Evolutionary conservation across 2,113 vertebrate genomes (phyloP), one percentile per base, ranked within the genome.

Genomic region (Lampris incognitus): DNA sequence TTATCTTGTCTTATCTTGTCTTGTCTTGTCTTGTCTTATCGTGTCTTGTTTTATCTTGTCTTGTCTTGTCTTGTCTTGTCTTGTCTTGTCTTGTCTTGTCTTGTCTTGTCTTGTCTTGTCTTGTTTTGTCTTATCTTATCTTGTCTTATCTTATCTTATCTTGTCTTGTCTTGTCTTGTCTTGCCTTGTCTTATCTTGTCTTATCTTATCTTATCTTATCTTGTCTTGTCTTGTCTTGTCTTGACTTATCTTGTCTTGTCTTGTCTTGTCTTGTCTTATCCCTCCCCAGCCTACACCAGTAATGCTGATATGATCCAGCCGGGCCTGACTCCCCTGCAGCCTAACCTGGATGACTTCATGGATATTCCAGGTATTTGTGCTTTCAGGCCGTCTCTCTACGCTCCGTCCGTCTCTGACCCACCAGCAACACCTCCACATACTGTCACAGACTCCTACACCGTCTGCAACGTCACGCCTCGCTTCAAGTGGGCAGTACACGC

Each of bases 281-380:
- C 6, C 24, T 49, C 73, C 74, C 63, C 92, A 99, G 98, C 85
- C 0, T 99, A 99, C 61, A 90, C 94, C 0, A 95, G 93, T 85
- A 99, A 99, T 13, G 97, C 98, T 63, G 98, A 99, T 66, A 96
- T 99, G 91, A 99, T 99, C 88, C 98, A 99, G 86, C 98, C 97
- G 0, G 97, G 96, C 65, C 84, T 99, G 90, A 95, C 96, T 0
- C 97, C 97, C 0, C 93, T 99, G 75, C 98, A 99, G 91, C 97
- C 97, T 78, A 98, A 92, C 87, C 87, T 99, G 74, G 97, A 99
- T 9, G 98, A 98, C 62, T 95, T 97, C 87, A 97, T 98, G 97
- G 98, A 99, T 54, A 96, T 96, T 81, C 96, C 97, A 91, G 98
- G 98, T 99, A 89, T 42, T 64, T 61, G 2, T 65, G 24, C 13